Evolutionary conservation across 2,888 invertebrate species (phyloP), one percentile per base, ranked within the genome.

Genomic region (Rhingia rostrata): DNA sequence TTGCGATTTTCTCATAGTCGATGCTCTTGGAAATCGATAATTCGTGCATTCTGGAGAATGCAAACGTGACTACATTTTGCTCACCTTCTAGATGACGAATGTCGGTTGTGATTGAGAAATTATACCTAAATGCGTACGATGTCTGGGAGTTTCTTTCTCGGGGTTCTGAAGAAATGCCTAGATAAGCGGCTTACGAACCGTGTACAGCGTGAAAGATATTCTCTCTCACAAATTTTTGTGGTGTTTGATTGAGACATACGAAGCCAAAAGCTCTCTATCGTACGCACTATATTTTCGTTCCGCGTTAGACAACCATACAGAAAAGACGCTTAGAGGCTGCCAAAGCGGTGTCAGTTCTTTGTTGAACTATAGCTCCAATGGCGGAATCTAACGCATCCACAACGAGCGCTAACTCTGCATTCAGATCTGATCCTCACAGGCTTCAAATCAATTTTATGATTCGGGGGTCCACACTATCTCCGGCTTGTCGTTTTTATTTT

Each of bases 311-410:
- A 60, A 4, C 4, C 43, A 43, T 6, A 32, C 33, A 7, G 41
- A 60, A 43, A 43, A 60, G 12, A 60, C 30, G 4, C 60, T 22
- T 41, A 60, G 43, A 14, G 41, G 61, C 12, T 58, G 41, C 22
- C 58, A 41, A 4, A 10, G n/a, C 9, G 3, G 14, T 6, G 6
- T 35, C 47, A 45, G 6, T 5, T 41, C 45, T 22, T 32, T 41
- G 60, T 30, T 37, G 12, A 6, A 37, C 37, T 35, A 35, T 37
- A 3, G 35, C 39, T 9, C 41, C 41, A 5, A 39, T 41, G 39
- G 58, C 61, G 4, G 33, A 43, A 35, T 69, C 47, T 4, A 53
- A 41, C 10, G 64, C 64, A 9, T 66, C 32, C 2, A 53, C 39
- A 6, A 53, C n/a, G n/a, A 51, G 39, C 2, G 64, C 35, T 10